Base-by-base conservation (phyloP, 2,888 invertebrate species). In the Papilio elwesi region DNA sequence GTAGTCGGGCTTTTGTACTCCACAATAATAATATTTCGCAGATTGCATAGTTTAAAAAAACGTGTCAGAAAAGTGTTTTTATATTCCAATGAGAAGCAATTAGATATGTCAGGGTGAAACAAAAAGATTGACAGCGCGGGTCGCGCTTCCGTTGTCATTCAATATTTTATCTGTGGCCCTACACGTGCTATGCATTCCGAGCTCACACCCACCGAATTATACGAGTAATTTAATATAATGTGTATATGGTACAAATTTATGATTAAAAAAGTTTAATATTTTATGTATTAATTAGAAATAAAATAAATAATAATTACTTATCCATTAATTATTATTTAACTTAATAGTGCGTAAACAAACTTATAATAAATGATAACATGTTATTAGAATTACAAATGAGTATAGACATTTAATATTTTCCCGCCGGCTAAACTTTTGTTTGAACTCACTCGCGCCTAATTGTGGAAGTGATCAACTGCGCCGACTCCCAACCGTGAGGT, bases 141-240 rank as follows among this genome's bases (percentile, higher is more conserved):
- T 87, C 86, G 77, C 82, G 79, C 88, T 89, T 91, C 91, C 91
- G 88, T 78, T 48, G 73, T 87, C 88, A 85, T 76, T 69, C 74
- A 78, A 85, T 83, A 83, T 84, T 76, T 78, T 78, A 67, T 77
- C 74, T 64, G 65, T 15, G 67, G 53, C 52, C 59, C 74, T 78
- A 83, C 88, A 89, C 87, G 87, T 90, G 89, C 85, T 85, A 78
- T 70, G 75, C 84, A 85, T 76, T 75, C 77, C 68, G 43, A 59
- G 38, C 59, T 59, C n/a, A 59, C 59, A 59, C 59, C n/a, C 43
- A 43, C n/a, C n/a, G 4, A 11, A 43, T 59, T 59, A 59, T 57
- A 57, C 10, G 49, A 26, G 26, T 26, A 26, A 26, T 26, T 26
- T 26, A 26, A 26, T 26, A 26, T 26, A 26, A 26, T 26, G 1